Evolutionary conservation across 2,888 invertebrate genomes (phyloP).

Genomic region (Apamea sordens): DNA sequence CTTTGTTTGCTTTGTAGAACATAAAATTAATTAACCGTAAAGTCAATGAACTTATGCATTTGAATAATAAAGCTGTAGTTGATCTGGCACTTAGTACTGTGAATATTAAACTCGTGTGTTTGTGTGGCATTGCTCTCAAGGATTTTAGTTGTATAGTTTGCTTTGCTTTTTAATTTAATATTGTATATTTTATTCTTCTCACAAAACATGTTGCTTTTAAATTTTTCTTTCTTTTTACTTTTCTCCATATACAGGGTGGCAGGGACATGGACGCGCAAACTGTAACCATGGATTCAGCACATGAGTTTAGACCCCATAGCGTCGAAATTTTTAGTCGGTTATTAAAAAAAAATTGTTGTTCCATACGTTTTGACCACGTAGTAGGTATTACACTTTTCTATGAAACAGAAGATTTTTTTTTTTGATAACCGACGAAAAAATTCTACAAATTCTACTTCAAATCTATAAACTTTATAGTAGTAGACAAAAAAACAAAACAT

Average conservation of each 20-base stretch:
- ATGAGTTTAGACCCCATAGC: too few relatives aligned
- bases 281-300: too few relatives aligned
- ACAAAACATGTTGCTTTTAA: neutral
- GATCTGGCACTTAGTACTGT: neutral
- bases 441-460: too few relatives aligned
- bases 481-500: neutral
- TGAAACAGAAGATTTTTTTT: too few relatives aligned
- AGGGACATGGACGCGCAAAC: too few relatives aligned
- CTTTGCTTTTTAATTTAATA: neutral
- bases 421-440: too few relatives aligned
- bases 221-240: neutral
- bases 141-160: neutral
- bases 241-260: neutral
- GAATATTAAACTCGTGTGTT: conserved; percentile 6
- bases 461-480: neutral
- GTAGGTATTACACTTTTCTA: too few relatives aligned
- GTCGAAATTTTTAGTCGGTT: too few relatives aligned
- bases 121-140: neutral
- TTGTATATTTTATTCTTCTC: neutral
- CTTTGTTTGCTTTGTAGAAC: conserved; percentile 32
- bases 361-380: too few relatives aligned
- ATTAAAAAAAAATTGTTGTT: too few relatives aligned
- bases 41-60: conserved; percentile 23
- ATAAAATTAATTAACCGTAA: conserved; percentile 23
- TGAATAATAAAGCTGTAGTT: conserved; percentile 18